Conservation (phyloP, 2,113 vertebrate genomes). For the Oreochromis aureus region DNA sequence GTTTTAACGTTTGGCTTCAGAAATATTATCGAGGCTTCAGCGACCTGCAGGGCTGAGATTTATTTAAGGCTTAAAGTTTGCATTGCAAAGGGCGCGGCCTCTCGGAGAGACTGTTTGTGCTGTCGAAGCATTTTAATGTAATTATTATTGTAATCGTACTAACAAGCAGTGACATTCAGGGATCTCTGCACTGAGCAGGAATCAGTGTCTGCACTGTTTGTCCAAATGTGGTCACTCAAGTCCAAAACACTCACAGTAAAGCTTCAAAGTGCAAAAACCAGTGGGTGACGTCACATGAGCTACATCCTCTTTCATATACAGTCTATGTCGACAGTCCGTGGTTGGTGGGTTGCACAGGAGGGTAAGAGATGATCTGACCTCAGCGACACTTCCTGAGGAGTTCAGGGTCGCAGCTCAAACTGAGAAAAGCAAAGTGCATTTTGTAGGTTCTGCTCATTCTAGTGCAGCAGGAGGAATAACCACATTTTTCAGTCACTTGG, state of each 20-base stretch:
- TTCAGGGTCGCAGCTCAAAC: neutral
- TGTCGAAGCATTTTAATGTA: neutral
- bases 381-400: rapidly evolving
- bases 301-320: neutral
- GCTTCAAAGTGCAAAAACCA: neutral
- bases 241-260: neutral
- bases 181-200: neutral
- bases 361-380: neutral
- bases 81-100: rapidly evolving
- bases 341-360: rapidly evolving
- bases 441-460: neutral
- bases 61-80: neutral
- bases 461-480: neutral
- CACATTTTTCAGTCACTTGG: neutral
- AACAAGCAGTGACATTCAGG: neutral
- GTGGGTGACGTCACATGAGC: neutral
- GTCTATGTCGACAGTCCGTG: neutral
- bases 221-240: neutral
- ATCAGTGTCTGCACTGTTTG: neutral
- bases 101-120: neutral
- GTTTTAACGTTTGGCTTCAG: neutral
- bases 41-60: neutral
- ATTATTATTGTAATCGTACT: neutral
- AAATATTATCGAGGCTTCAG: neutral
- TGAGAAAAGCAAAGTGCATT: neutral